These are phyloP conservation scores for Brachionus angularis DNA, from an alignment of 1,140 invertebrate genomes.

Conservation along the genomic window DNA sequence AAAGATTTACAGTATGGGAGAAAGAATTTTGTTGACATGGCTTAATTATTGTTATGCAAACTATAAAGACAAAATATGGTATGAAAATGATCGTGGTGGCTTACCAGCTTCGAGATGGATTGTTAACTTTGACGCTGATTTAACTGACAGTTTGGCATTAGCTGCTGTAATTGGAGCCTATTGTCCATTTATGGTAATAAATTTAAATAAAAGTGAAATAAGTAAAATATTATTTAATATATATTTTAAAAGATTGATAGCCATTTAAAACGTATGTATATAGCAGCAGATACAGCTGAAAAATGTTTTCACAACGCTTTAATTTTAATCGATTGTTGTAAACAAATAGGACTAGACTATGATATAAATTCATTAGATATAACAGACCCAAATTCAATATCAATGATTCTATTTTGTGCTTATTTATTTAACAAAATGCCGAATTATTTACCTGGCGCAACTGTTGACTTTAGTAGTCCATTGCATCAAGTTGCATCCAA, in stretches of 20 bases:
- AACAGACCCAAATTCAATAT: constrained; percentile 57
- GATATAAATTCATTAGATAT: constrained; percentile 58
- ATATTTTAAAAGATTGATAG: constrained; percentile 51
- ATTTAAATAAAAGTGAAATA: too few species aligned
- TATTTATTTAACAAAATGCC: constrained; percentile 55
- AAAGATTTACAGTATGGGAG: constrained; percentile 51
- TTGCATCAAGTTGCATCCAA: constrained; percentile 51
- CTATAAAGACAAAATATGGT: constrained; percentile 52
- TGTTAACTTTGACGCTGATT: constrained; percentile 59
- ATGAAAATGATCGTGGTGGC: constrained; percentile 50
- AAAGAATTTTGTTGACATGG: constrained; percentile 57
- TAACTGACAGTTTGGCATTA: constrained; percentile 57
- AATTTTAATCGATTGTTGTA: constrained; percentile 45
- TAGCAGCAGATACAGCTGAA: constrained; percentile 52
- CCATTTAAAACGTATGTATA: constrained; percentile 56
- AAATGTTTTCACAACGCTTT: constrained; percentile 58
- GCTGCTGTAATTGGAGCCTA: constrained; percentile 55
- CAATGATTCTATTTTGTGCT: constrained; percentile 52
- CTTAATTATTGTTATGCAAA: constrained; percentile 57
- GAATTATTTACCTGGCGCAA: constrained; percentile 53
- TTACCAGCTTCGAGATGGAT: constrained; percentile 56
- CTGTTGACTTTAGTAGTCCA: constrained; percentile 52
- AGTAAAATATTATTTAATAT: too few species aligned
- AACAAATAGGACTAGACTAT: constrained; percentile 53
- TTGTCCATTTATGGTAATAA: constrained; percentile 55